Conservation (phyloP, 2,113 vertebrate species). For the Ptilorrhoa leucosticta region DNA sequence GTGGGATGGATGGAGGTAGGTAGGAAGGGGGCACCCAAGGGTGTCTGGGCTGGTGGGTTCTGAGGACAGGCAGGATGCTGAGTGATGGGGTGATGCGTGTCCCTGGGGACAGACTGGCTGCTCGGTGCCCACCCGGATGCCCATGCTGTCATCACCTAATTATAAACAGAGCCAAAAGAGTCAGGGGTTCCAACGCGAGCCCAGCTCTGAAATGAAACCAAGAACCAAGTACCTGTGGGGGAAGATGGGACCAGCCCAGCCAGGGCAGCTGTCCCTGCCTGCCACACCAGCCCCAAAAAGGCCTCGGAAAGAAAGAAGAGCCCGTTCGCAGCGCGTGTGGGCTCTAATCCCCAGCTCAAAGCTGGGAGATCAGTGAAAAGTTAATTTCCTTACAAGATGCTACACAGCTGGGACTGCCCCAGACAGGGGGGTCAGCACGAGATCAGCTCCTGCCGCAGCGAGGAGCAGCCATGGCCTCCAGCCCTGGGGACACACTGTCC, state of each 20-base stretch:
- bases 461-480: neutral
- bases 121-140: rapidly evolving
- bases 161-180: neutral
- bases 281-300: neutral
- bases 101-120: neutral
- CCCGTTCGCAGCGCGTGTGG: rapidly evolving
- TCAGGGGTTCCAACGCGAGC: rapidly evolving
- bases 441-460: rapidly evolving
- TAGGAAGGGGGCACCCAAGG: neutral
- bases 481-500: neutral
- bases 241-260: neutral
- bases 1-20: neutral
- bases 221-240: rapidly evolving
- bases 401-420: slow-evolving; percentile 26
- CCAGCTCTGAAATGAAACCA: neutral
- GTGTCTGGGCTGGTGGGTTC: neutral
- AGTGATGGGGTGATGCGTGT: rapidly evolving
- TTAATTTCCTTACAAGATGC: slow-evolving; percentile 54
- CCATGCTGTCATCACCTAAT: neutral
- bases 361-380: slow-evolving; percentile 20
- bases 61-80: neutral
- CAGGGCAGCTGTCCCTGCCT: neutral
- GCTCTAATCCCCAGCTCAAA: neutral
- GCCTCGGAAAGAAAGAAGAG: neutral
- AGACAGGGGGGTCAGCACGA: neutral